A percentile compares a stretch with the other conserved stretches of the same genome.
These are phyloP conservation scores for Hephaestus fuliginosus DNA, from an alignment of 2,797 vertebrate species.

Conservation along the genomic window DNA sequence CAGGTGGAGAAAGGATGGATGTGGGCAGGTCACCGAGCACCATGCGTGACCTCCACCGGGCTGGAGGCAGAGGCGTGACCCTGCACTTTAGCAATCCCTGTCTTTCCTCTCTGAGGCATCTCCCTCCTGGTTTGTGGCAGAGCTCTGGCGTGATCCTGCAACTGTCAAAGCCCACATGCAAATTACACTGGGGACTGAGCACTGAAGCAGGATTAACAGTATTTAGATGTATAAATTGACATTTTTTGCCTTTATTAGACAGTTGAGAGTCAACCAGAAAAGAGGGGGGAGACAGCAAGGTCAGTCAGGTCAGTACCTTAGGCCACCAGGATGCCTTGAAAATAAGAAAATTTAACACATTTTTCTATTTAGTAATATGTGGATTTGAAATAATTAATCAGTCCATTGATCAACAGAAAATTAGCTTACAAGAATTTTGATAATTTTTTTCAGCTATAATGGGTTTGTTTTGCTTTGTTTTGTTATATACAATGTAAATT, in stretches of 20 bases:
- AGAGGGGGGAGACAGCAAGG: not conserved
- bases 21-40: slow-evolving; percentile 21
- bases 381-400: not conserved
- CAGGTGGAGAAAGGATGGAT: slow-evolving; percentile 24
- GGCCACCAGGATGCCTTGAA: not conserved
- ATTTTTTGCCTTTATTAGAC: not conserved
- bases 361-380: not conserved
- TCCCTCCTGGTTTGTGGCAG: not conserved
- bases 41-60: not conserved
- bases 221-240: too few species aligned
- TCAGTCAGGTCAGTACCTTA: not conserved
- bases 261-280: not conserved
- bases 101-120: not conserved
- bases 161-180: too few species aligned
- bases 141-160: not conserved
- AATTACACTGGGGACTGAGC: too few species aligned
- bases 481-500: not conserved
- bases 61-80: not conserved
- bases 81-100: not conserved
- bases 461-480: not conserved
- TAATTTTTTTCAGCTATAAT: not conserved
- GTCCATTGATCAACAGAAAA: not conserved
- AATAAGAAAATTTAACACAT: not conserved
- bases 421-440: not conserved
- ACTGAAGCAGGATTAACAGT: not conserved